Evolutionary conservation across 2,888 invertebrate species (phyloP).

Genomic region (Chelonus formosanus): DNA sequence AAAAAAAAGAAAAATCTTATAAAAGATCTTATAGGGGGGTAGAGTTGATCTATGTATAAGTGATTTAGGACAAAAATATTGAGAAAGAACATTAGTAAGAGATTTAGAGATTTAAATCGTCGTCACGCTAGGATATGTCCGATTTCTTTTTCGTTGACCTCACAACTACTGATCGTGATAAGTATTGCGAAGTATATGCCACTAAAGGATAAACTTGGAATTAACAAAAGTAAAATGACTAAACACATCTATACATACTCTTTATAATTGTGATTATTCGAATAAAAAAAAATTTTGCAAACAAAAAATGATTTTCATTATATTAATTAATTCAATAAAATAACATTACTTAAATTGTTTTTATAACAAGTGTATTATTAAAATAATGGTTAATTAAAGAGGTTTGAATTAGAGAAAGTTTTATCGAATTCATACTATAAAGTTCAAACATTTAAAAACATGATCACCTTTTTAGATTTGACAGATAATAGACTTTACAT

Average conservation of each 20-base stretch:
- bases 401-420: too few relatives aligned
- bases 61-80: conserved; percentile 31
- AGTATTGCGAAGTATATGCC: conserved; percentile 24
- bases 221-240: too few relatives aligned
- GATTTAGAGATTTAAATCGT: conserved; percentile 24
- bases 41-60: neutral
- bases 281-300: too few relatives aligned
- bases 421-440: too few relatives aligned
- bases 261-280: too few relatives aligned
- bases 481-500: conserved; percentile 9
- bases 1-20: conserved; percentile 13
- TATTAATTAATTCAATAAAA: too few relatives aligned
- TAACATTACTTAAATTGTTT: too few relatives aligned
- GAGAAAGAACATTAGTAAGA: conserved; percentile 19
- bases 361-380: neutral
- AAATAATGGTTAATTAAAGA: neutral
- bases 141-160: conserved; percentile 33
- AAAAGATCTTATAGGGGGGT: conserved; percentile 13
- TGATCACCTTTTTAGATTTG: conserved; percentile 5
- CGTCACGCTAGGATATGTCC: conserved; percentile 31
- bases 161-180: conserved; percentile 23
- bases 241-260: too few relatives aligned
- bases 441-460: neutral
- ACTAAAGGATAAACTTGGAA: conserved; percentile 1
- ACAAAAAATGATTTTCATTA: too few relatives aligned